Evolutionary conservation across 2,888 invertebrate genomes (phyloP), one percentile per base, ranked within the genome.

Genomic region (Polyploca ridens): DNA sequence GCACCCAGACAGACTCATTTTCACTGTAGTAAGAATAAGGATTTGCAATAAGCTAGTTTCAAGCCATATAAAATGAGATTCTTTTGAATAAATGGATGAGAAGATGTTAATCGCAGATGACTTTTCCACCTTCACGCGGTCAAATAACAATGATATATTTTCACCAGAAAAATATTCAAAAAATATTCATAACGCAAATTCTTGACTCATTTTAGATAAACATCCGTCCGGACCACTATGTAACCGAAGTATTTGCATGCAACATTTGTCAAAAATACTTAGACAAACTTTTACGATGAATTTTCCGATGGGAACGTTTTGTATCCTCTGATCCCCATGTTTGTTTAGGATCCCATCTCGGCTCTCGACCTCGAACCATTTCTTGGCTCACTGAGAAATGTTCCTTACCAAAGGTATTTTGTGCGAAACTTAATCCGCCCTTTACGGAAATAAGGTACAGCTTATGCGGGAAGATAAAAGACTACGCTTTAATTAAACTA

Each of bases 301-400:
- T 75, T 68, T 66, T 69, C 54, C 54, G 54, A 67, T 58, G 67
- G 71, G 68, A 66, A 69, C 64, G 63, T 68, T 77, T 69, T 73
- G 69, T 75, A 69, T 76, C 70, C 75, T 69, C 69, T 64, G 72
- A 75, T 70, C 69, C 66, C 58, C 67, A 67, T 71, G 75, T 82
- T 83, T 82, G 76, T 73, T 82, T 80, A 81, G 83, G 82, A 75
- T 67, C 72, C 63, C 72, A 77, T 76, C 76, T 72, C 68, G 71
- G 67, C 74, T 77, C 71, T 71, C 64, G 70, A 64, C 69, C 68
- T 69, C 70, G 65, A 69, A 68, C 62, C 72, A 54, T n/a, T 54
- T 64, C 67, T 68, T 69, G 69, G 70, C 68, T 77, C 76, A 74
- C 69, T 81, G 76, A 73, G 76, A 75, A 74, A 78, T 41, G 63